Conservation (phyloP, 2,888 invertebrate species). For the Micropterix aruncella region DNA sequence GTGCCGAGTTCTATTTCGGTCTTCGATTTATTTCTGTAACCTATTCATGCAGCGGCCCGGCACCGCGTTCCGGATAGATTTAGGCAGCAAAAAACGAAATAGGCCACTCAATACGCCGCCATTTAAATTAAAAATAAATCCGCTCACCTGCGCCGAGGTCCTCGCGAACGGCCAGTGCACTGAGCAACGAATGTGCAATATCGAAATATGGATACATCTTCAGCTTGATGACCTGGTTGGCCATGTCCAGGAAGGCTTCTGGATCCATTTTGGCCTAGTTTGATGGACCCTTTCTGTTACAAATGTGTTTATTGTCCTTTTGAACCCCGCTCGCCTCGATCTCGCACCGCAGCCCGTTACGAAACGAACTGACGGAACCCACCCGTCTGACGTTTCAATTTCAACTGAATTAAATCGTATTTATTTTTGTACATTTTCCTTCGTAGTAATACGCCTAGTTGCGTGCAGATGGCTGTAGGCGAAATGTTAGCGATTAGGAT, state of each 20-base stretch:
- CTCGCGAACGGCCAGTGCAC: constrained; percentile 89
- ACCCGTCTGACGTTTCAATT: constrained; percentile 3
- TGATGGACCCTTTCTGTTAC: constrained; percentile 11
- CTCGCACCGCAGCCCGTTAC: constrained; percentile 34
- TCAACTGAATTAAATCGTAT: constrained; percentile 9
- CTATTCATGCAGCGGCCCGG: not conserved
- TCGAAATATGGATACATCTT: constrained; percentile 99
- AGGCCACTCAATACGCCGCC: too few species aligned
- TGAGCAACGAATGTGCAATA: constrained; percentile 90
- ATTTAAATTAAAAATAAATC: constrained; percentile 3
- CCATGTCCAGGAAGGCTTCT: constrained; percentile 93
- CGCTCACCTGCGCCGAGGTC: constrained; percentile 81
- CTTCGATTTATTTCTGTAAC: not conserved
- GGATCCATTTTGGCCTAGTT: constrained; percentile 65
- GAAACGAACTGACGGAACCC: constrained; percentile 35
- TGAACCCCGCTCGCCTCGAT: constrained; percentile 21
- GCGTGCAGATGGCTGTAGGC: not conserved
- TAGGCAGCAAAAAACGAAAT: not conserved
- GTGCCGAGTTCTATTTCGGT: not conserved
- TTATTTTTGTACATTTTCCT: not conserved
- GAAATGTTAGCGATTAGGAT: not conserved
- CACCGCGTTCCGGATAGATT: not conserved
- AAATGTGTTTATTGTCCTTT: constrained; percentile 20
- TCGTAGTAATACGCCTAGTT: not conserved
- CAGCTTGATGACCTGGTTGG: constrained; percentile 95